Percentiles rank a stretch among this genome's conserved stretches.
Evolutionary conservation across 2,797 vertebrate genomes (phyloP).

Genomic region (Phoebastria nigripes): DNA sequence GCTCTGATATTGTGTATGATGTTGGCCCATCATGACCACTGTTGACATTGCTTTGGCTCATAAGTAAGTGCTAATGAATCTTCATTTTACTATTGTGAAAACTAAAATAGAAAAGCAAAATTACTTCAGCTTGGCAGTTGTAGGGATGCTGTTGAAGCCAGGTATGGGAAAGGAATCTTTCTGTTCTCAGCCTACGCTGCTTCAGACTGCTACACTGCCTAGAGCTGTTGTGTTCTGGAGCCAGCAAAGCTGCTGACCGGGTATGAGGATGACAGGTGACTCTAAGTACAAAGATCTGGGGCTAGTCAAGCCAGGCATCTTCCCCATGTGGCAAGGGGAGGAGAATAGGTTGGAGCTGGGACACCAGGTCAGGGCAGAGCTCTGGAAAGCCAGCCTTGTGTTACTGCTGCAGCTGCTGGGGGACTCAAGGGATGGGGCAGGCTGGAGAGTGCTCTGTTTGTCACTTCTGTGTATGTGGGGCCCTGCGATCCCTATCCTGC

Average conservation of each 20-base stretch:
- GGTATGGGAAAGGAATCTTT: not conserved
- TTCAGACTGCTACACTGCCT: not conserved
- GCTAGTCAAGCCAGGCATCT: not conserved
- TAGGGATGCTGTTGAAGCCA: not conserved
- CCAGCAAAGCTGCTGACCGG: not conserved
- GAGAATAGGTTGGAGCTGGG: not conserved
- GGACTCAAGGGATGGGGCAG: not conserved
- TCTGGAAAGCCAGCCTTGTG: not conserved
- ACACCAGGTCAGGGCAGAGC: not conserved
- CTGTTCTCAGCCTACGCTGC: not conserved
- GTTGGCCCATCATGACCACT: not conserved
- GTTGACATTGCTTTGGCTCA: not conserved
- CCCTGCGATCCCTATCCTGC: not conserved
- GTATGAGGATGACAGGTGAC: not conserved
- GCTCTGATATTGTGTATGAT: not conserved
- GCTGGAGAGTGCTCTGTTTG: not conserved
- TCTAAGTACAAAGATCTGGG: not conserved
- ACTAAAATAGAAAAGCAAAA: not conserved
- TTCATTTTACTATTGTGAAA: not conserved
- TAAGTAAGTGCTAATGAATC: not conserved
- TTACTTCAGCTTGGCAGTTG: not conserved
- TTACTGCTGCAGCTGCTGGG: not conserved
- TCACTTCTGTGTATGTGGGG: rapidly evolving
- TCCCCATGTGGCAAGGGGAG: rapidly evolving
- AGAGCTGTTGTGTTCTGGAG: not conserved